Evolutionary conservation across 2,888 invertebrate species (phyloP).

Genomic region (Emmelina monodactyla): DNA sequence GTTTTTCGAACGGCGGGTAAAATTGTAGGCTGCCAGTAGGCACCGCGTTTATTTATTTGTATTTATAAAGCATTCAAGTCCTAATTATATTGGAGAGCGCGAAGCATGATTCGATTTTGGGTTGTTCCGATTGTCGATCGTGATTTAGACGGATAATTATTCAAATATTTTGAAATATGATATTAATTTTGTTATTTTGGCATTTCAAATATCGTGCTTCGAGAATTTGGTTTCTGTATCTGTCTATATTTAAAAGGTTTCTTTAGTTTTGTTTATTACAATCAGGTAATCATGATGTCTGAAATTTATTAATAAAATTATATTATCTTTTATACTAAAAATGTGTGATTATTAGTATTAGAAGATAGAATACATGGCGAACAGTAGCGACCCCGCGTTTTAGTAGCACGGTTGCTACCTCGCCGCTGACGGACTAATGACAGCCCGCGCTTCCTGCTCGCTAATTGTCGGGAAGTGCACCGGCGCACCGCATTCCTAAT

Average conservation of each 20-base stretch:
- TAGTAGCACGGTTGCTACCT: too few relatives aligned
- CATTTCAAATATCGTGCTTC: too few relatives aligned
- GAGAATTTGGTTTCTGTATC: too few relatives aligned
- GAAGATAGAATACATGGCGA: too few relatives aligned
- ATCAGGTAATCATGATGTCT: too few relatives aligned
- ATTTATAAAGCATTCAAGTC: slow-evolving; percentile 54
- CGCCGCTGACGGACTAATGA: slow-evolving; percentile 60
- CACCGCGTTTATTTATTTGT: slow-evolving; percentile 58
- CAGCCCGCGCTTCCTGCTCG: slow-evolving; percentile 57
- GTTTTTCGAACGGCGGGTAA: slow-evolving; percentile 33
- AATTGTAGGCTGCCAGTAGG: slow-evolving; percentile 58
- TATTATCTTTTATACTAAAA: too few relatives aligned
- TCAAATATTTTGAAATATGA: not conserved
- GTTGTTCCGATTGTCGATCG: slow-evolving; percentile 3
- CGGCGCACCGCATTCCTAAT: too few relatives aligned
- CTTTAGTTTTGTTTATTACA: too few relatives aligned
- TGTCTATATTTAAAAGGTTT: too few relatives aligned
- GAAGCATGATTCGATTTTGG: slow-evolving; percentile 39
- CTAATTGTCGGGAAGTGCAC: slow-evolving; percentile 58
- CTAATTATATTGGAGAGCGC: slow-evolving; percentile 54
- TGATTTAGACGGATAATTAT: not conserved
- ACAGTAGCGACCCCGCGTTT: too few relatives aligned
- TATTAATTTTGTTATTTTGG: not conserved
- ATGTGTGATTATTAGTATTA: too few relatives aligned
- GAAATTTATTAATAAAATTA: too few relatives aligned